A percentile compares a stretch with the other conserved stretches of the same genome.
These are phyloP conservation scores for Meda fulgida DNA, from an alignment of 2,797 vertebrate species.

Conservation along the genomic window DNA sequence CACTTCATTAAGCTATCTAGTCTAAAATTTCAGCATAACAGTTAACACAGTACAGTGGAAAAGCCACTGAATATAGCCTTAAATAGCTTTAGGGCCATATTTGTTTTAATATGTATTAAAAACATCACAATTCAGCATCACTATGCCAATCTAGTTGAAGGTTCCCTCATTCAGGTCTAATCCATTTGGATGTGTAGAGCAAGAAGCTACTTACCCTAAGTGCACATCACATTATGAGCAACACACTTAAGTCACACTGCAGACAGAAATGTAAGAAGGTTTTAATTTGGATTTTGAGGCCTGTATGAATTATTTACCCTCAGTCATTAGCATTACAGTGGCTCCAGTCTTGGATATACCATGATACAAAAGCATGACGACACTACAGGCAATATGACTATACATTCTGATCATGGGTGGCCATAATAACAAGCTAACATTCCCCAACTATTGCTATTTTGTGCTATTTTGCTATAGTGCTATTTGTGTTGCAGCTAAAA, in stretches of 20 bases:
- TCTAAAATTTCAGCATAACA: background rate
- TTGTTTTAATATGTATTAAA: constrained; percentile 24
- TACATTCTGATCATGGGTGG: background rate
- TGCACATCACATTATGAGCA: constrained; percentile 48
- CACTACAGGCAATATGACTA: background rate
- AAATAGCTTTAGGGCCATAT: constrained; percentile 21
- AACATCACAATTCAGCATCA: constrained; percentile 18
- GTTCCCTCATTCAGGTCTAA: constrained; percentile 38
- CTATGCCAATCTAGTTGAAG: constrained; percentile 27
- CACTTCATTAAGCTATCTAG: background rate
- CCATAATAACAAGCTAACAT: background rate
- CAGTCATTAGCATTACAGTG: constrained; percentile 43
- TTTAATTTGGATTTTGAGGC: constrained; percentile 55
- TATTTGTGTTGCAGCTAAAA: background rate
- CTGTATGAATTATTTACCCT: constrained; percentile 52
- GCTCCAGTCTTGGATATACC: constrained; percentile 17
- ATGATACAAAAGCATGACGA: constrained; percentile 37
- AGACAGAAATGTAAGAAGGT: constrained; percentile 53
- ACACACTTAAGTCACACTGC: constrained; percentile 49
- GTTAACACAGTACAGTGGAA: background rate
- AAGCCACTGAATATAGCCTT: no score
- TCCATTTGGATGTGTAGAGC: constrained; percentile 48
- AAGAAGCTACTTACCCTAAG: constrained; percentile 55
- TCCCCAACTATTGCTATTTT: no score
- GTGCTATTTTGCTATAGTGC: no score